Evolutionary conservation across 2,888 invertebrate genomes (phyloP).

Genomic region (Apamea crenata): DNA sequence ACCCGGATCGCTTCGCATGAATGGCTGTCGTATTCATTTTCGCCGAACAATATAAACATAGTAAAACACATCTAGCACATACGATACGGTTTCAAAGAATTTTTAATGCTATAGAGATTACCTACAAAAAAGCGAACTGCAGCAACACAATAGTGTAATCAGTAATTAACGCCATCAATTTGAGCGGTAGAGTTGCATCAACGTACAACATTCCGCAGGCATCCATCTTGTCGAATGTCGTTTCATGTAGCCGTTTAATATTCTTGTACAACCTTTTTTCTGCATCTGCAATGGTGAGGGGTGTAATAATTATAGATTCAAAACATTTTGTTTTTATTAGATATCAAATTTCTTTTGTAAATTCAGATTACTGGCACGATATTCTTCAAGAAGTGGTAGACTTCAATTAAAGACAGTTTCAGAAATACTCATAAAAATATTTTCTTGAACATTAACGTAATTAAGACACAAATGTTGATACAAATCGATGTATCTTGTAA

Average conservation of each 20-base stretch:
- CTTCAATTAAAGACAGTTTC: neutral
- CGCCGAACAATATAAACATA: no score
- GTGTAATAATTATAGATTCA: neutral
- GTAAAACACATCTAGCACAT: neutral
- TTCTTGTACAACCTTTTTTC: conserved; percentile 29
- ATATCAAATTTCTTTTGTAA: no score
- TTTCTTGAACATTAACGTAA: neutral
- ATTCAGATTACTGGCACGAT: neutral
- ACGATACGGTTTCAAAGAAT: neutral
- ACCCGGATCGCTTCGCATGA: no score
- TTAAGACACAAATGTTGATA: neutral
- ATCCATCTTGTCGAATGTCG: conserved; percentile 9
- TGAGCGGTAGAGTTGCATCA: conserved; percentile 9
- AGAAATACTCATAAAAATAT: neutral
- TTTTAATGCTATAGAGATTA: neutral
- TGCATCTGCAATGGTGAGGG: neutral
- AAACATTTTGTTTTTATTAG: neutral
- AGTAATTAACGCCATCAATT: neutral
- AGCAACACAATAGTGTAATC: conserved; percentile 13
- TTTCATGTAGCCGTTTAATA: conserved; percentile 4
- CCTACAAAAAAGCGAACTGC: conserved; percentile 14
- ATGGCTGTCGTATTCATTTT: no score
- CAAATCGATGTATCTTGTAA: neutral
- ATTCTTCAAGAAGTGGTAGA: neutral
- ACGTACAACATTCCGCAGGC: conserved; percentile 24